Base-by-base conservation (phyloP, 2,888 invertebrate species). In the Drosophila anceps region DNA sequence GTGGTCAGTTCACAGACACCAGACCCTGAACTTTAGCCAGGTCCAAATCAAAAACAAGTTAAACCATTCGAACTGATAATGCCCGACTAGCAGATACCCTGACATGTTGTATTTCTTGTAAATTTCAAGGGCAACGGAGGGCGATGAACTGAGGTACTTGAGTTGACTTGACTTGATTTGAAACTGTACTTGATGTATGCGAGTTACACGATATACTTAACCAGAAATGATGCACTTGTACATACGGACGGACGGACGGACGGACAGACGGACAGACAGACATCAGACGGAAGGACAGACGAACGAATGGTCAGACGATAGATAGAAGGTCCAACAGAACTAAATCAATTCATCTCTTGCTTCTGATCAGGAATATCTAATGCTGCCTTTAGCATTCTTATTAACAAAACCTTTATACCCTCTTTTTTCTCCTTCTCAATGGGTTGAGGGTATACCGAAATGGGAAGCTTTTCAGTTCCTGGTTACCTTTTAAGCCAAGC, bases 1-100 rank as follows among this genome's bases (percentile, higher is more conserved):
- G 64, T 70, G 77, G 76, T 72, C 68, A 76, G 63, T 54, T 67
- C 59, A 61, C 65, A 70, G 63, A 73, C 59, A 76, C 27, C 24
- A 59, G 59, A 69, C 48, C 64, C 64, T 68, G 55, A 75, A 71
- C 79, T 75, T 75, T 57, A 67, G 51, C 50, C 62, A 51, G 39
- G 20, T 18, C 39, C 43, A 18, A n/a, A 39, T 37, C 15, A 4
- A 29, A 20, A 31, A 6, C 20, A 29, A 31, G 20, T 1, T 29
- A 31, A 15, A 20, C 7, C 12, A 35, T 35, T 24, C 12, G 31
- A 20, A 10, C 3, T 9, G 51, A 7, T 4, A 33, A 24, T 53
- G 13, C 24, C 9, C 35, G 24, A 24, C 51, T 15, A 15, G 35
- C 35, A 10, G 15, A 24, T 53, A 53, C 51, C 15, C 24, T 24